Base-by-base conservation (phyloP, 2,113 vertebrate species). In the Platysteira castanea region DNA sequence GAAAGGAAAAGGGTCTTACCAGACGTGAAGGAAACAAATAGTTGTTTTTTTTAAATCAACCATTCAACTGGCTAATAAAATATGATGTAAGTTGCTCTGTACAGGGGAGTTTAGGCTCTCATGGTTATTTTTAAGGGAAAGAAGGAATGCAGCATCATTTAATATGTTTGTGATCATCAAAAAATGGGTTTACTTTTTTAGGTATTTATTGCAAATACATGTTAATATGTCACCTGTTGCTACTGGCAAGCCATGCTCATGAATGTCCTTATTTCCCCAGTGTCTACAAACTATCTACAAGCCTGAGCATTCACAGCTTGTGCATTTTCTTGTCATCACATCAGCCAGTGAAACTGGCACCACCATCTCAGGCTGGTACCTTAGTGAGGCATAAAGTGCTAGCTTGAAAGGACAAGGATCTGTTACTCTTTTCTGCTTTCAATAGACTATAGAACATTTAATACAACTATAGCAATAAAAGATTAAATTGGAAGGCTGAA, bases 291-390 rank as follows among this genome's bases (percentile, higher is more conserved):
- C 44, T 75, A 60, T 80, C 94, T 91, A 79, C 76, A 71, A 70
- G 78, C 37, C 47, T 2, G 10, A 67, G 63, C 31, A 74, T 53
- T 83, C 57, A 60, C 59, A 80, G 89, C 64, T 77, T 57, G 61
- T 60, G 68, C 60, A 30, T 71, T 86, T 26, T n/a, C 37, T 61
- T 83, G 75, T 87, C 93, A 90, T 92, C 44, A 19, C 44, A 19
- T 39, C 78, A 81, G 56, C 60, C 91, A 94, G 80, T 39, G 33
- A 89, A 94, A 81, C 47, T 85, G 92, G 82, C 87, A 92, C 80
- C 16, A 12, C 84, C 41, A 39, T 21, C 70, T 47, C 54, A 70
- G 68, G 6, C 42, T 74, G 35, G 35, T 56, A 3, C 15, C 78
- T 63, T 7, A 41, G 70, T 9, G n/a, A 65, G 63, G 41, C 11